phyloP scores from a whole-genome alignment of 2,797 vertebrate genomes.

The Yasuhikotakia modesta region DNA sequence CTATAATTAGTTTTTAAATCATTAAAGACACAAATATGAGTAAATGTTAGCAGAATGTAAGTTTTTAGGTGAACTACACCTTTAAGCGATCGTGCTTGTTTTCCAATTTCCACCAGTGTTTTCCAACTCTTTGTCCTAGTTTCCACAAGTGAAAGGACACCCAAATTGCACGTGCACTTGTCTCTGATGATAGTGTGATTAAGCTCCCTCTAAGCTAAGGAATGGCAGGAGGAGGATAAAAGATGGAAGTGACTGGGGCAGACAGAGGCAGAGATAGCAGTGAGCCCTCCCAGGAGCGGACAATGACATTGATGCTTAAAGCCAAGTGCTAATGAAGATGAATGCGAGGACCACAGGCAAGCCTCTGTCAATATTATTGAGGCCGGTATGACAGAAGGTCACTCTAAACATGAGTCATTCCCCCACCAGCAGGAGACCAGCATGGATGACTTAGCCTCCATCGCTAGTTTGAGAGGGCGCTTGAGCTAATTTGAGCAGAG shows the following conservation, averaged over 20 bases:
- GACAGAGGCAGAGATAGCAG: conserved; percentile 49
- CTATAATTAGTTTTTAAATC: no score
- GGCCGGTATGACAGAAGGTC: conserved; percentile 56
- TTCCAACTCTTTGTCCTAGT: conserved; percentile 46
- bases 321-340: conserved; percentile 62
- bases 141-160: conserved; percentile 52
- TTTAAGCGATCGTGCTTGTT: not conserved
- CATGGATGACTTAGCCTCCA: conserved; percentile 31
- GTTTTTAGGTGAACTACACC: conserved; percentile 8
- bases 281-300: conserved; percentile 47
- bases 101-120: not conserved
- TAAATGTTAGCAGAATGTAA: not conserved
- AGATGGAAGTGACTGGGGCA: conserved; percentile 42
- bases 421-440: conserved; percentile 42
- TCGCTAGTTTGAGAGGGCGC: conserved; percentile 15
- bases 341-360: conserved; percentile 54
- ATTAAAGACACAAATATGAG: not conserved
- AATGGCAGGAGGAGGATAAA: conserved; percentile 39
- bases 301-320: conserved; percentile 56
- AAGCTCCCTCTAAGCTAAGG: conserved; percentile 43
- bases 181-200: conserved; percentile 54
- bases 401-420: conserved; percentile 49
- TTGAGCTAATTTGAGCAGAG: conserved; percentile 22
- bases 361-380: conserved; percentile 60
- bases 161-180: conserved; percentile 38